phyloP scores from a whole-genome alignment of 2,113 vertebrate genomes.

The Oryzias melastigma region DNA sequence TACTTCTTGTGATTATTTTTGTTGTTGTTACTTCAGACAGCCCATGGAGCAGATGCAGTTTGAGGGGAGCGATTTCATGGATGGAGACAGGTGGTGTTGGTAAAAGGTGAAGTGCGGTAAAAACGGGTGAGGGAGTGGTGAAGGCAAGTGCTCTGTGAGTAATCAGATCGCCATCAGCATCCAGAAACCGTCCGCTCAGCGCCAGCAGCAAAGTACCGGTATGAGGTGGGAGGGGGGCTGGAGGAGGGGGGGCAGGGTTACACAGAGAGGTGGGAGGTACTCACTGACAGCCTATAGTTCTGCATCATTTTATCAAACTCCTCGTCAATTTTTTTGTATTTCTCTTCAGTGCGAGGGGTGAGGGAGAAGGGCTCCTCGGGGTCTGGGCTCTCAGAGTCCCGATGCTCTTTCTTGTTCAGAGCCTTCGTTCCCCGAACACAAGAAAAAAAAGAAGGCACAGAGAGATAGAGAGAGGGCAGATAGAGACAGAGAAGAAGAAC shows the following conservation, averaged over 20 bases:
- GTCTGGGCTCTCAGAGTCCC: conserved; percentile 96
- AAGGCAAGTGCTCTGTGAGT: conserved; percentile 78
- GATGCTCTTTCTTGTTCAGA: conserved; percentile 99
- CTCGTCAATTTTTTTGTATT: conserved; percentile 99
- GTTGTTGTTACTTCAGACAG: not conserved
- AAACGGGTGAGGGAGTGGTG: conserved; percentile 29
- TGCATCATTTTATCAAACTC: conserved; percentile 99
- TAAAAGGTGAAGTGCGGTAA: conserved; percentile 42
- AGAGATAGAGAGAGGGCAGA: conserved; percentile 38
- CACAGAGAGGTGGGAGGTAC: conserved; percentile 78
- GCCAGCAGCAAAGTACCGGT: conserved; percentile 48
- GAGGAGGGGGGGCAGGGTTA: conserved; percentile 39
- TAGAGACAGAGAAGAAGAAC: conserved; percentile 60
- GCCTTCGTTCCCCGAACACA: conserved; percentile 76
- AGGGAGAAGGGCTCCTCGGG: conserved; percentile 94
- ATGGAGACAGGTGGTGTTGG: conserved; percentile 38
- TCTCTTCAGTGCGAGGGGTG: conserved; percentile 98
- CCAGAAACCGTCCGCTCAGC: conserved; percentile 39
- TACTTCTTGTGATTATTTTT: not conserved
- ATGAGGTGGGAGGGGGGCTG: conserved; percentile 22
- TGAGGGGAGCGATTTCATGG: conserved; percentile 41
- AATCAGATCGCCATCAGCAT: conserved; percentile 57
- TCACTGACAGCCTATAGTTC: conserved; percentile 99
- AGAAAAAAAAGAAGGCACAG: conserved; percentile 40
- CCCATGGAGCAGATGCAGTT: conserved; percentile 5